Conservation (phyloP, 2,888 invertebrate species). For the Gastracanthus pulcherrimus region DNA sequence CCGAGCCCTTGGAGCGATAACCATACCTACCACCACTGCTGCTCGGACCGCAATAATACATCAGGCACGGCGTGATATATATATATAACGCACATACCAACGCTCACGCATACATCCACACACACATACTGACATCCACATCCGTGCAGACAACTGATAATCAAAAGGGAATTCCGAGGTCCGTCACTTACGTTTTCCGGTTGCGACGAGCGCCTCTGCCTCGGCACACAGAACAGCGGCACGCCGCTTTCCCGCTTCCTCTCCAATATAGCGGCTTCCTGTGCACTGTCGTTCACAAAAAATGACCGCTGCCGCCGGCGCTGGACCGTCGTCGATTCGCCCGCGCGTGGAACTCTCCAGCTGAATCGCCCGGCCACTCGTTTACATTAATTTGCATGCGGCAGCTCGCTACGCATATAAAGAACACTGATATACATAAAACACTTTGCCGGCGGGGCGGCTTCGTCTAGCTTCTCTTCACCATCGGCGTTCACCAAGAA, state of each 20-base stretch:
- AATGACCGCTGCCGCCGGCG: not conserved
- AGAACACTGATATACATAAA: no score
- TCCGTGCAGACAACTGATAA: not conserved
- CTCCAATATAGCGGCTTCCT: conserved; percentile 75
- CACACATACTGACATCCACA: not conserved
- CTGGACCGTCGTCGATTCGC: not conserved
- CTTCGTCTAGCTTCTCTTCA: no score
- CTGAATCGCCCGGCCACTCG: not conserved
- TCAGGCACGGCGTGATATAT: not conserved
- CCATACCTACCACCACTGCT: not conserved
- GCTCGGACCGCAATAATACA: not conserved
- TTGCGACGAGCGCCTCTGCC: conserved; percentile 81
- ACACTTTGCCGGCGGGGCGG: no score
- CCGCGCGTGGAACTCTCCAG: not conserved
- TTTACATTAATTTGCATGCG: conserved; percentile 44
- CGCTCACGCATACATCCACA: not conserved
- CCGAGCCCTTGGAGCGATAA: not conserved
- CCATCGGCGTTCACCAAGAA: no score
- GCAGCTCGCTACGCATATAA: no score
- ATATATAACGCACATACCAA: no score
- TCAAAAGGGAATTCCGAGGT: conserved; percentile 38
- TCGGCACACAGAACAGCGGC: conserved; percentile 82
- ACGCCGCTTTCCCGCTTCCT: conserved; percentile 77
- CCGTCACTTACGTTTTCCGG: conserved; percentile 79
- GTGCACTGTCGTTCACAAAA: conserved; percentile 32